These are phyloP conservation scores for Wiebesia pumilae DNA, from an alignment of 1,140 invertebrate genomes.

Conservation along the genomic window DNA sequence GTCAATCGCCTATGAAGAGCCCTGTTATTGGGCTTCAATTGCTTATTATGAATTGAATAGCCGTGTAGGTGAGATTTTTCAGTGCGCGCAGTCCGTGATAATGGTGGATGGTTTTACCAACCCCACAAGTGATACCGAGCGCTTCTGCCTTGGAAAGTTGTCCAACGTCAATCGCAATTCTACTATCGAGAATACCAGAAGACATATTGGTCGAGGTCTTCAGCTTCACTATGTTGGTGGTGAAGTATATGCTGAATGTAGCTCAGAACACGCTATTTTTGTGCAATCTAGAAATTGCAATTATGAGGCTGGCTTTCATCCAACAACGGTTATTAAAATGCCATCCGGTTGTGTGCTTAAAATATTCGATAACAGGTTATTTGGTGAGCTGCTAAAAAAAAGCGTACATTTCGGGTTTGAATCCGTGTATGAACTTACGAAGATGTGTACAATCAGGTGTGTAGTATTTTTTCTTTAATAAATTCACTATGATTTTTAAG, in stretches of 20 bases:
- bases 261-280: slow-evolving; percentile 95
- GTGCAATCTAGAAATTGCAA: slow-evolving; percentile 97
- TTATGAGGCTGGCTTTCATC: slow-evolving; percentile 94
- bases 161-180: slow-evolving; percentile 97
- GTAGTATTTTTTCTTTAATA: neutral
- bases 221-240: slow-evolving; percentile 97
- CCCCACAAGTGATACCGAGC: slow-evolving; percentile 91
- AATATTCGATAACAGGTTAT: slow-evolving; percentile 98
- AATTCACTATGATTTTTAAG: too few relatives aligned
- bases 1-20: slow-evolving; percentile 90
- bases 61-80: slow-evolving; percentile 95
- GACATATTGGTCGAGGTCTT: slow-evolving; percentile 97
- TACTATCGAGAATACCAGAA: slow-evolving; percentile 95
- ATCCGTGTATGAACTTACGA: slow-evolving; percentile 96
- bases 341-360: slow-evolving; percentile 93
- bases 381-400: slow-evolving; percentile 91
- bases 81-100: slow-evolving; percentile 90
- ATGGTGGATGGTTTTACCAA: slow-evolving; percentile 97
- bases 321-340: slow-evolving; percentile 95
- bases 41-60: slow-evolving; percentile 97
- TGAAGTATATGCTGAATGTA: slow-evolving; percentile 96
- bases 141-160: slow-evolving; percentile 95
- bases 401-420: slow-evolving; percentile 95
- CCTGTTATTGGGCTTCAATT: slow-evolving; percentile 94
- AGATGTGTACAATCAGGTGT: slow-evolving; percentile 96